Evolutionary conservation across 2,113 vertebrate species (phyloP).

Genomic region (Hypanus sabinus): DNA sequence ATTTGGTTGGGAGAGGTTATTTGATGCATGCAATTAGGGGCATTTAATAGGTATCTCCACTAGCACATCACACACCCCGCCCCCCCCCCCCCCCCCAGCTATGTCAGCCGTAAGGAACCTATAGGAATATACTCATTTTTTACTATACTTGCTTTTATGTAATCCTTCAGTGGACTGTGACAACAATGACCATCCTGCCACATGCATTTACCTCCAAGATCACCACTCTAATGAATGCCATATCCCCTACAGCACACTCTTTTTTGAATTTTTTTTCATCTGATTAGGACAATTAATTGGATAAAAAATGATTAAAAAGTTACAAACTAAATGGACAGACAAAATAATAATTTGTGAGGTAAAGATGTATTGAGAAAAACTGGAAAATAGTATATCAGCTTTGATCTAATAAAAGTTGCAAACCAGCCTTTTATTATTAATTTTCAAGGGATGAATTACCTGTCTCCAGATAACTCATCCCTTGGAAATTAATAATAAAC

Average conservation of each 20-base stretch:
- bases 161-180: background rate
- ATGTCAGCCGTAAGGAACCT: no score
- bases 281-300: slow-evolving; percentile 4
- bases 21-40: no score
- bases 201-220: background rate
- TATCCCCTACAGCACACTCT: no score
- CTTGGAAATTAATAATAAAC: no score
- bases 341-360: background rate
- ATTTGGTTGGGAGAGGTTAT: no score
- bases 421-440: background rate
- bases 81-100: no score
- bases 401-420: background rate
- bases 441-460: background rate
- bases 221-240: background rate
- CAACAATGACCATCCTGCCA: background rate
- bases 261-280: background rate
- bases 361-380: background rate
- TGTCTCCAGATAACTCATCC: background rate
- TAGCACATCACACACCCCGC: no score
- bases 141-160: background rate
- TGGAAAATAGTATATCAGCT: background rate
- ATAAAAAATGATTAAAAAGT: background rate
- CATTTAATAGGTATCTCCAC: no score
- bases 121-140: background rate
- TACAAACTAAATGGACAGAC: background rate